A percentile compares a stretch with the other conserved stretches of the same genome.
These are phyloP conservation scores for Drosophila pectinifera DNA, from an alignment of 1,140 invertebrate species.

Conservation along the genomic window DNA sequence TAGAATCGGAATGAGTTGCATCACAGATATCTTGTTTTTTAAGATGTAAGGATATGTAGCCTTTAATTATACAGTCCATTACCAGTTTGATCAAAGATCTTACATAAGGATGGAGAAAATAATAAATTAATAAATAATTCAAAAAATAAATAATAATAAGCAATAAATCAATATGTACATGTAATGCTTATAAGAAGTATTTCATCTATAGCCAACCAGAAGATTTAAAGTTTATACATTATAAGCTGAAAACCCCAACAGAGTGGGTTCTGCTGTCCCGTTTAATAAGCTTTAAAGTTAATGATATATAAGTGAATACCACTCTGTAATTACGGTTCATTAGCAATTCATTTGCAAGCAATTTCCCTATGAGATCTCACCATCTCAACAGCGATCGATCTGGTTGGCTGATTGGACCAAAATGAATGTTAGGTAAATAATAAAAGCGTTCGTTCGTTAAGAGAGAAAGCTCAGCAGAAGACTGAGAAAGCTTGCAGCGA, in stretches of 20 bases:
- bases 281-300: not conserved
- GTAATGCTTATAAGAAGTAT: not conserved
- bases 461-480: constrained; percentile 9
- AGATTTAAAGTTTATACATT: not conserved
- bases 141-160: no score
- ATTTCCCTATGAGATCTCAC: not conserved
- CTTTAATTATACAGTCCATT: no score
- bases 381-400: not conserved
- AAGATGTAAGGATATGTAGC: no score
- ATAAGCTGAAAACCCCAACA: not conserved
- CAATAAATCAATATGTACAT: no score
- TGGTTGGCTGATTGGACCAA: not conserved
- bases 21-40: no score
- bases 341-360: not conserved
- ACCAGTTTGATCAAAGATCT: no score
- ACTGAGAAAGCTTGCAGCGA: not conserved
- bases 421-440: constrained; percentile 9
- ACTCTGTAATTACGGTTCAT: not conserved
- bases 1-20: no score
- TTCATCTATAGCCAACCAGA: not conserved
- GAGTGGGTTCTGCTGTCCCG: not conserved
- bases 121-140: no score
- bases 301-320: not conserved
- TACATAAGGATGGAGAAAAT: no score
- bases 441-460: constrained; percentile 2